These are phyloP conservation scores for Embiotoca jacksoni DNA, from an alignment of 2,113 vertebrate genomes.

Conservation along the genomic window DNA sequence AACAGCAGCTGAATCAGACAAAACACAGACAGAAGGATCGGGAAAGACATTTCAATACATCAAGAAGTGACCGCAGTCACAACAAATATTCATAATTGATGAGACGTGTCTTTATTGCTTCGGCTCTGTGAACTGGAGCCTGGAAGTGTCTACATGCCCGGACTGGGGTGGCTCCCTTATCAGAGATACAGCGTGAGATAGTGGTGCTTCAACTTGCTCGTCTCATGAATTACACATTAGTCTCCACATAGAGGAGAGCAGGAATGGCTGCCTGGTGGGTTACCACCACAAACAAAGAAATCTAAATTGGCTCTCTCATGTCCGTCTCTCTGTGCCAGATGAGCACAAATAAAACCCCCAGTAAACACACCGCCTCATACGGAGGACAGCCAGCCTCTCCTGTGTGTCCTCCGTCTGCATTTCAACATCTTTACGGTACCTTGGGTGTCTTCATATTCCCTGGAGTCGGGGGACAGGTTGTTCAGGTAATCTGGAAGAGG, in stretches of 20 bases:
- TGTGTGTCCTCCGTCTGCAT: slow-evolving; percentile 22
- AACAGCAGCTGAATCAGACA: slow-evolving; percentile 86
- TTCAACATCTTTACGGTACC: slow-evolving; percentile 81
- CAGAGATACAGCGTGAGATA: slow-evolving; percentile 52
- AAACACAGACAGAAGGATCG: slow-evolving; percentile 18
- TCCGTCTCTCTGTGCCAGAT: slow-evolving; percentile 51
- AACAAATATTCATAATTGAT: slow-evolving; percentile 6
- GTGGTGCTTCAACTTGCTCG: slow-evolving; percentile 35
- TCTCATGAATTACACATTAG: slow-evolving; percentile 67
- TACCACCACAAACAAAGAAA: slow-evolving; percentile 49
- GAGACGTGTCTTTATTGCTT: slow-evolving; percentile 14
- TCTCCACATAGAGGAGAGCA: slow-evolving; percentile 37
- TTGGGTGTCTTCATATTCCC: slow-evolving; percentile 95
- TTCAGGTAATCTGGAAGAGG: slow-evolving; percentile 94
- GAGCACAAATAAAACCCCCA: slow-evolving; percentile 56
- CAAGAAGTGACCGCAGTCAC: background rate
- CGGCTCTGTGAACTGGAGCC: background rate
- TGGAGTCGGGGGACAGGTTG: slow-evolving; percentile 95
- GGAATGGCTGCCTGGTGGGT: slow-evolving; percentile 49
- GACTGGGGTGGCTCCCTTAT: slow-evolving; percentile 42
- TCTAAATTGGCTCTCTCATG: slow-evolving; percentile 68
- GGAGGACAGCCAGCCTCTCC: slow-evolving; percentile 35
- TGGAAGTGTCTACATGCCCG: slow-evolving; percentile 12
- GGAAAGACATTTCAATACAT: background rate
- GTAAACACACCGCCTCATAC: slow-evolving; percentile 45